Evolutionary conservation across 1,140 invertebrate species (phyloP).

Genomic region (Pomacea maculata): DNA sequence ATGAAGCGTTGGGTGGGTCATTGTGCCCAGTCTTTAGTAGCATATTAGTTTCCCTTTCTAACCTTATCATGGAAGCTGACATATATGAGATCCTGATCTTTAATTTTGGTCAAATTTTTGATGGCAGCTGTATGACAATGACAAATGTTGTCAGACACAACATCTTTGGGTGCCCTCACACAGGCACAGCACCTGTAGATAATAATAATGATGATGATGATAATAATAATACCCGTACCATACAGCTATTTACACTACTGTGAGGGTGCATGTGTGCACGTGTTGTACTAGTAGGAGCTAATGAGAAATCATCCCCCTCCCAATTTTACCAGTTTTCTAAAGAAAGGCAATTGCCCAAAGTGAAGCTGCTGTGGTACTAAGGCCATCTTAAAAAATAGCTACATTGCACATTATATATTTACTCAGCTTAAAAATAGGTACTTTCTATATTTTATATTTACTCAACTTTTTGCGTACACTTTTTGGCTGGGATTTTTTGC

Average conservation of each 20-base stretch:
- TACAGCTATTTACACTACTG: background rate
- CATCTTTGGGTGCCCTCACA: conserved; percentile 65
- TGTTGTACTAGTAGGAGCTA: background rate
- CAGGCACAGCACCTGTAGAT: conserved; percentile 46
- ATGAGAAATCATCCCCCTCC: background rate
- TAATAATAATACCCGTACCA: background rate
- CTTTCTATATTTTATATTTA: too few species aligned
- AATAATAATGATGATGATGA: background rate
- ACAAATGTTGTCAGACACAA: conserved; percentile 89
- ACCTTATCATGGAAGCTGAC: conserved; percentile 88
- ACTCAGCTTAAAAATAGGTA: too few species aligned
- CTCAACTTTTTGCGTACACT: too few species aligned
- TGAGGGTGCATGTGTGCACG: background rate
- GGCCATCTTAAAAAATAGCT: too few species aligned
- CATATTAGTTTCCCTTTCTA: too few species aligned
- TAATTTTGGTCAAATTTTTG: conserved; percentile 77
- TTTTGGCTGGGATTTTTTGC: too few species aligned
- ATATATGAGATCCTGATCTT: conserved; percentile 83
- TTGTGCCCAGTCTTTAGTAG: background rate
- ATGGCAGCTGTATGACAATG: conserved; percentile 87
- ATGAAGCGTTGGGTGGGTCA: too few species aligned
- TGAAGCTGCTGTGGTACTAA: too few species aligned
- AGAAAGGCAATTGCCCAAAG: too few species aligned
- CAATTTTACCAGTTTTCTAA: too few species aligned
- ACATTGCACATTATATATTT: too few species aligned